phyloP scores from a whole-genome alignment of 2,797 vertebrate genomes.

The Peromyscus aztecus region DNA sequence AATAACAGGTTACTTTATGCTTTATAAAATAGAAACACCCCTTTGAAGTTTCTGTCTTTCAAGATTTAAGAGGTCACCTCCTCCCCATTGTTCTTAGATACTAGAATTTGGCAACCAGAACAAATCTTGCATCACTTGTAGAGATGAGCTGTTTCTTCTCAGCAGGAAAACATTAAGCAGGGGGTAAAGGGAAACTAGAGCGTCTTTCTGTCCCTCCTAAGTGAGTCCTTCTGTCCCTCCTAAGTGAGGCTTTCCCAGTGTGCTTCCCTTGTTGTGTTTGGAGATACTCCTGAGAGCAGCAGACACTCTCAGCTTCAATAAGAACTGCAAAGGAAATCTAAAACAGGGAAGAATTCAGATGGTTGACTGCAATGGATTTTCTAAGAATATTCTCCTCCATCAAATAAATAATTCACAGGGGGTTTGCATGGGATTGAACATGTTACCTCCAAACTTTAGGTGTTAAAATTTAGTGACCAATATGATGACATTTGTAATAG shows the following conservation, averaged over 20 bases:
- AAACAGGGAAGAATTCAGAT: conserved; percentile 61
- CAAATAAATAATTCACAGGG: conserved; percentile 41
- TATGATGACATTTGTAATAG: not conserved
- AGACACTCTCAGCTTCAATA: conserved; percentile 58
- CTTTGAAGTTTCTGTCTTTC: conserved; percentile 68
- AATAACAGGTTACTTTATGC: conserved; percentile 48
- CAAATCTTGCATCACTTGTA: conserved; percentile 62
- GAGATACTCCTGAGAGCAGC: conserved; percentile 66
- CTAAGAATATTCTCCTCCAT: not conserved
- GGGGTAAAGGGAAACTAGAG: conserved; percentile 46
- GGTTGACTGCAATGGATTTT: conserved; percentile 33
- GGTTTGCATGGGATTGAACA: not conserved
- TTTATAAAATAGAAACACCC: conserved; percentile 39
- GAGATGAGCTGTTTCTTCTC: conserved; percentile 74
- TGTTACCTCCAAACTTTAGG: not conserved
- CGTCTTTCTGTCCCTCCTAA: conserved; percentile 45
- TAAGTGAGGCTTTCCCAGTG: conserved; percentile 65
- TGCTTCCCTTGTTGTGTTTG: conserved; percentile 77
- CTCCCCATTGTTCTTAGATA: conserved; percentile 63
- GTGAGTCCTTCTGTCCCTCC: not conserved
- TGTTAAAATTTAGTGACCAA: conserved; percentile 1
- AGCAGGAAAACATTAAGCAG: conserved; percentile 73
- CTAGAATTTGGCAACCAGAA: conserved; percentile 73
- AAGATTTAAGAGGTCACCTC: conserved; percentile 58
- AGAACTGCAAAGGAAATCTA: conserved; percentile 68